phyloP scores from a whole-genome alignment of 1,140 invertebrate species.

The Coelopa frigida region DNA sequence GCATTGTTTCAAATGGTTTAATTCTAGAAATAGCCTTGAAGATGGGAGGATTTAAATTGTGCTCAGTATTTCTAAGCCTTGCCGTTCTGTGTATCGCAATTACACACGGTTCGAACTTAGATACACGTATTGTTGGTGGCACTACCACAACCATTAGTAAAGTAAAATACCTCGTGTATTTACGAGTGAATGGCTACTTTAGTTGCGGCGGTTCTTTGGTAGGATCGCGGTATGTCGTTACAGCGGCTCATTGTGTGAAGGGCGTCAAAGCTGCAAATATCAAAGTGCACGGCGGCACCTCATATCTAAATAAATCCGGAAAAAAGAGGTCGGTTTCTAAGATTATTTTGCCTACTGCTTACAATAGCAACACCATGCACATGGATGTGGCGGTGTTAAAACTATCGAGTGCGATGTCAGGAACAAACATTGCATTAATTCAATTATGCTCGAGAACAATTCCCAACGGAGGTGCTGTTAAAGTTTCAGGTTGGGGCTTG shows the following conservation, averaged over 20 bases:
- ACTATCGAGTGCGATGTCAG: conserved; percentile 16
- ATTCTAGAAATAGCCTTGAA: too few relatives aligned
- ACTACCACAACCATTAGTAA: conserved; percentile 15
- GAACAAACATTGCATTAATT: conserved; percentile 15
- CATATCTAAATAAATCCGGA: conserved; percentile 16
- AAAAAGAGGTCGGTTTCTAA: conserved; percentile 12
- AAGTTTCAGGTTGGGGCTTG: conserved; percentile 26
- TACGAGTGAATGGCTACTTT: conserved; percentile 18
- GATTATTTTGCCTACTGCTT: conserved; percentile 15
- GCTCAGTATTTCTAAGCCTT: too few relatives aligned
- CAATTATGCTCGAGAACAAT: conserved; percentile 19
- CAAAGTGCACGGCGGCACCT: conserved; percentile 26
- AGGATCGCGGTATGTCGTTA: conserved; percentile 17
- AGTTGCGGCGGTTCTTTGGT: conserved; percentile 23
- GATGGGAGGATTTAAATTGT: too few relatives aligned
- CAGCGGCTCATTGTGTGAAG: conserved; percentile 23
- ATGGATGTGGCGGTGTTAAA: conserved; percentile 23
- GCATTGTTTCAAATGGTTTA: too few relatives aligned
- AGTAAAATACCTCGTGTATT: conserved; percentile 20
- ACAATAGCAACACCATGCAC: conserved; percentile 14
- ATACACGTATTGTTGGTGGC: conserved; percentile 27
- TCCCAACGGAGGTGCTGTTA: conserved; percentile 18
- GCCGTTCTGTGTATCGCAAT: too few relatives aligned
- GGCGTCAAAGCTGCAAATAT: conserved; percentile 7
- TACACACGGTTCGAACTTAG: too few relatives aligned